phyloP scores from a whole-genome alignment of 2,888 invertebrate species.

The Stenoptilia bipunctidactyla region DNA sequence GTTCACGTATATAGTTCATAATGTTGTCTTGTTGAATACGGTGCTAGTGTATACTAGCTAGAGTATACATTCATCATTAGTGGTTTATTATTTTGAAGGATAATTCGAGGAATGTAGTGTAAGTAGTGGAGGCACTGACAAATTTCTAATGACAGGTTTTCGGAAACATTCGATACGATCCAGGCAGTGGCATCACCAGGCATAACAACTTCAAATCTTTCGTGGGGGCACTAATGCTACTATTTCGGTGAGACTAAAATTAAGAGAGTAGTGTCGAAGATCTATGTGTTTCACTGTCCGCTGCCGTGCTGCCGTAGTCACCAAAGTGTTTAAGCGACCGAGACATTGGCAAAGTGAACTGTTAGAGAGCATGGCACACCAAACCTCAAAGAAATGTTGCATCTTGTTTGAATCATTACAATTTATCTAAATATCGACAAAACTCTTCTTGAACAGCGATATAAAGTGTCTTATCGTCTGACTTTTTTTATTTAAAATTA shows the following conservation, averaged over 20 bases:
- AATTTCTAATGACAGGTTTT: conserved; percentile 80
- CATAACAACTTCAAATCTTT: conserved; percentile 97
- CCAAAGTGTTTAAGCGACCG: conserved; percentile 13
- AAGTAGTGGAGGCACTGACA: conserved; percentile 26
- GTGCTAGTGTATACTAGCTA: no score
- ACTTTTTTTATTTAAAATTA: background rate
- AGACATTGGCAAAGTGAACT: conserved; percentile 11
- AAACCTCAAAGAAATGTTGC: conserved; percentile 22
- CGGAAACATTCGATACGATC: conserved; percentile 91
- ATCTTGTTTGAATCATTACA: conserved; percentile 25
- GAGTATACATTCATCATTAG: no score
- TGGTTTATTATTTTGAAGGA: no score
- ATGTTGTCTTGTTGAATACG: no score
- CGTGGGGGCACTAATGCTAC: conserved; percentile 90
- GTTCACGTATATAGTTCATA: no score
- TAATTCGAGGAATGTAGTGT: no score
- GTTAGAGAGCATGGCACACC: conserved; percentile 25
- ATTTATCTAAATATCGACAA: conserved; percentile 14
- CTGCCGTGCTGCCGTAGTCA: conserved; percentile 18
- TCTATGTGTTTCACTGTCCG: conserved; percentile 19
- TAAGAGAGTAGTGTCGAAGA: conserved; percentile 24
- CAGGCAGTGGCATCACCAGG: conserved; percentile 87
- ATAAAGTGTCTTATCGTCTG: background rate
- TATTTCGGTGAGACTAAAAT: conserved; percentile 84
- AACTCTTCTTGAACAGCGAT: conserved; percentile 20